Evolutionary conservation across 2,888 invertebrate species (phyloP).

Genomic region (Dioctria rufipes): DNA sequence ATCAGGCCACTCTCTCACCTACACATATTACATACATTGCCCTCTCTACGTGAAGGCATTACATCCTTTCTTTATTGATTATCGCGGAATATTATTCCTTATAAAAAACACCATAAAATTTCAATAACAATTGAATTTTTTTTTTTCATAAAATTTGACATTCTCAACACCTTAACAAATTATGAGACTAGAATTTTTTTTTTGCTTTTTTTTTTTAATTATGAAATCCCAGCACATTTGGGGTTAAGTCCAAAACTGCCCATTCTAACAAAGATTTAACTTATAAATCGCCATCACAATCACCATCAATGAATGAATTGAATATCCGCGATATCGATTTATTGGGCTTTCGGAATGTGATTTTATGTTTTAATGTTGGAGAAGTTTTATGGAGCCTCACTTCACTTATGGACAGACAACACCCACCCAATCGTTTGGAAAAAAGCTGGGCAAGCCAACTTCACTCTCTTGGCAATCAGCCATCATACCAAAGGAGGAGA

Average conservation of each 20-base stretch:
- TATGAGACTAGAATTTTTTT: background rate
- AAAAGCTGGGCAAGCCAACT: conserved; percentile 51
- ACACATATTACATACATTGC: no score
- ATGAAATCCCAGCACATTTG: background rate
- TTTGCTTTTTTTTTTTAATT: background rate
- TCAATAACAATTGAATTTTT: background rate
- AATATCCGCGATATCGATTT: conserved; percentile 48
- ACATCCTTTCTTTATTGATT: no score
- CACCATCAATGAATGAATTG: conserved; percentile 21
- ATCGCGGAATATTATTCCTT: no score
- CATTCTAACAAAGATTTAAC: conserved; percentile 20
- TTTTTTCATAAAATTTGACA: background rate
- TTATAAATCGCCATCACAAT: conserved; percentile 44
- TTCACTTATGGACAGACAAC: conserved; percentile 52
- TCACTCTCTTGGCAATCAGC: conserved; percentile 22
- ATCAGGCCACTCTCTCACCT: no score
- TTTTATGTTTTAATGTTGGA: conserved; percentile 3
- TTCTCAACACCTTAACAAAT: background rate
- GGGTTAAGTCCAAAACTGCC: background rate
- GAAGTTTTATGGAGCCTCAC: conserved; percentile 38
- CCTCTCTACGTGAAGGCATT: no score
- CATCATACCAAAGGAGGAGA: conserved; percentile 44
- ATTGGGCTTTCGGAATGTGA: conserved; percentile 49
- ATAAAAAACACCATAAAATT: no score
- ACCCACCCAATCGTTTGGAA: conserved; percentile 52